Percentiles rank a stretch among this genome's conserved stretches.
Conservation (phyloP, 2,113 vertebrate genomes). For the Pseudois nayaur region DNA sequence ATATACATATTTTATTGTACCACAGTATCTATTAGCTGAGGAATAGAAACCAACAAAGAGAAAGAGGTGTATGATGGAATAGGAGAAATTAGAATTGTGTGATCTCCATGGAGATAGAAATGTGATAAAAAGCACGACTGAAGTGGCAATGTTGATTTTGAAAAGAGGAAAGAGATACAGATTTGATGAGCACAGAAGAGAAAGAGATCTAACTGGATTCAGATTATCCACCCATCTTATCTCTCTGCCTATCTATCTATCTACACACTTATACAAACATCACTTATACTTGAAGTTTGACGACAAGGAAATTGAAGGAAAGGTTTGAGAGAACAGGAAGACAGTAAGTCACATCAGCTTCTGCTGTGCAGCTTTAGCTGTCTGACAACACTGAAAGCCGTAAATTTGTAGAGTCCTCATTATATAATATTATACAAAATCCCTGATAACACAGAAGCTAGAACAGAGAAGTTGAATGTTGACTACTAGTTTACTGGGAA, state of each 20-base stretch:
- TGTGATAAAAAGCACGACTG: not conserved
- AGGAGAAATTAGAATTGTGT: not conserved
- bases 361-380: not conserved
- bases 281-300: not conserved
- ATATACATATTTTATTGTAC: not conserved
- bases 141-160: not conserved
- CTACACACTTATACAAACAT: not conserved
- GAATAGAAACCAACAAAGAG: not conserved
- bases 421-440: not conserved
- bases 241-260: not conserved
- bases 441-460: not conserved
- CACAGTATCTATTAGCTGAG: not conserved
- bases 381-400: not conserved
- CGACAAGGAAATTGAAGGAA: not conserved
- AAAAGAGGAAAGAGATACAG: not conserved
- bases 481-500: not conserved
- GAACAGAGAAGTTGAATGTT: not conserved
- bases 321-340: not conserved
- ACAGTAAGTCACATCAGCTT: not conserved
- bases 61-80: not conserved
- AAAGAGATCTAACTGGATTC: not conserved
- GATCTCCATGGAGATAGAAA: not conserved
- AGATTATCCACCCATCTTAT: not conserved
- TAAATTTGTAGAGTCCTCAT: not conserved
- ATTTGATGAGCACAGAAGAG: not conserved